A percentile compares a stretch with the other conserved stretches of the same genome.
Evolutionary conservation across 1,140 invertebrate species (phyloP).

Genomic region (Chlorops oryzae): DNA sequence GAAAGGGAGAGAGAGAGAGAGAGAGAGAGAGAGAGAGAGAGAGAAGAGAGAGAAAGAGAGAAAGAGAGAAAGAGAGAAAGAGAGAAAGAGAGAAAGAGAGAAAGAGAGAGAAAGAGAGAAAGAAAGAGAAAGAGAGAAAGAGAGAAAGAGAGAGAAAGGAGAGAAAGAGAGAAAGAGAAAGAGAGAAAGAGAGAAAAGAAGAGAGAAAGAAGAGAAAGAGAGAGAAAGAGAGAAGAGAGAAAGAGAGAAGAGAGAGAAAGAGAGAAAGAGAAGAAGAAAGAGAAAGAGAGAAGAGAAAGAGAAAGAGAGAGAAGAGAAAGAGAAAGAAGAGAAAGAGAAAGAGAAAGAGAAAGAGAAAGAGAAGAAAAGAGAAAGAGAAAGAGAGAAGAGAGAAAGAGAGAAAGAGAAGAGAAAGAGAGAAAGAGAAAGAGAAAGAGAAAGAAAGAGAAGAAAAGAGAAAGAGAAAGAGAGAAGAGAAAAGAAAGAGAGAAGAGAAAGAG

Average conservation of each 20-base stretch:
- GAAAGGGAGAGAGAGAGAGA: not conserved
- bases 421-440: not conserved
- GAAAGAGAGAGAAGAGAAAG: not conserved
- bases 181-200: not conserved
- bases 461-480: too few relatives aligned
- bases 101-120: not conserved
- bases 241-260: slow-evolving; percentile 5
- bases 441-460: not conserved
- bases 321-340: not conserved
- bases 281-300: not conserved
- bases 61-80: not conserved
- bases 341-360: not conserved
- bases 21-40: not conserved
- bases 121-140: not conserved
- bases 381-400: not conserved
- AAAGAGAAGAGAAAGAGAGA: not conserved
- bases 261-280: slow-evolving; percentile 9
- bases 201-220: not conserved
- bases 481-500: too few relatives aligned
- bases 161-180: not conserved
- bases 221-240: not conserved
- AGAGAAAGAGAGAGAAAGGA: not conserved
- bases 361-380: not conserved
- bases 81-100: not conserved
- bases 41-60: not conserved